A percentile compares a stretch with the other conserved stretches of the same genome.
phyloP scores from a whole-genome alignment of 2,888 invertebrate species.

The Aricia artaxerxes region DNA sequence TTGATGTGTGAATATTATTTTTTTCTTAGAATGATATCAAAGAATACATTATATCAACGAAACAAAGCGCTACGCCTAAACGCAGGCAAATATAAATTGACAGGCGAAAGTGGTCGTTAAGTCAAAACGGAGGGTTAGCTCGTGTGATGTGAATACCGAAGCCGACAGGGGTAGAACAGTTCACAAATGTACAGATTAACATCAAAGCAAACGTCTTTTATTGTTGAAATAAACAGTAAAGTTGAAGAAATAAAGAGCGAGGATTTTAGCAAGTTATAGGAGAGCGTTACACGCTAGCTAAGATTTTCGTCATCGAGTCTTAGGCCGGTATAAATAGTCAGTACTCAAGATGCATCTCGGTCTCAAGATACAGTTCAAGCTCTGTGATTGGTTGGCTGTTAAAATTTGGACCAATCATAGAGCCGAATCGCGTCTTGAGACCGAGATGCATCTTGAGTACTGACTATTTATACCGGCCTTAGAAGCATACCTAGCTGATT shows the following conservation, averaged over 20 bases:
- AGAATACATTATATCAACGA: not conserved
- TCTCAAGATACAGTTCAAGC: too few relatives aligned
- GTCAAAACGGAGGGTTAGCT: constrained; percentile 58
- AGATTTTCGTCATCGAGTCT: too few relatives aligned
- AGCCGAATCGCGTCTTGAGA: too few relatives aligned
- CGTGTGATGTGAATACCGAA: constrained; percentile 71
- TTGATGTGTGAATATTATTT: not conserved
- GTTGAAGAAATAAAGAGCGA: not conserved
- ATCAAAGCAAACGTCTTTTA: constrained; percentile 4
- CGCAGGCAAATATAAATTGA: constrained; percentile 77
- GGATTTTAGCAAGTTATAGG: too few relatives aligned
- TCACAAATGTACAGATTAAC: constrained; percentile 9
- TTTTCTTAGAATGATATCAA: not conserved
- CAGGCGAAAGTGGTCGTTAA: constrained; percentile 75
- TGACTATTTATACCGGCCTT: too few relatives aligned
- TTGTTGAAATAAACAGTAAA: constrained; percentile 1
- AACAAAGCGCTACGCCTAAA: constrained; percentile 49
- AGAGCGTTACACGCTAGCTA: too few relatives aligned
- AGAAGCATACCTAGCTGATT: too few relatives aligned
- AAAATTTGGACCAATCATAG: too few relatives aligned
- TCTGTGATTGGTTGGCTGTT: too few relatives aligned
- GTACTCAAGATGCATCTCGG: too few relatives aligned
- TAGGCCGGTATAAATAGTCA: too few relatives aligned
- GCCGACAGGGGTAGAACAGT: constrained; percentile 40
- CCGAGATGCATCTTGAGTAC: too few relatives aligned